Evolutionary conservation across 2,888 invertebrate genomes (phyloP).

Genomic region (Limenitis camilla): DNA sequence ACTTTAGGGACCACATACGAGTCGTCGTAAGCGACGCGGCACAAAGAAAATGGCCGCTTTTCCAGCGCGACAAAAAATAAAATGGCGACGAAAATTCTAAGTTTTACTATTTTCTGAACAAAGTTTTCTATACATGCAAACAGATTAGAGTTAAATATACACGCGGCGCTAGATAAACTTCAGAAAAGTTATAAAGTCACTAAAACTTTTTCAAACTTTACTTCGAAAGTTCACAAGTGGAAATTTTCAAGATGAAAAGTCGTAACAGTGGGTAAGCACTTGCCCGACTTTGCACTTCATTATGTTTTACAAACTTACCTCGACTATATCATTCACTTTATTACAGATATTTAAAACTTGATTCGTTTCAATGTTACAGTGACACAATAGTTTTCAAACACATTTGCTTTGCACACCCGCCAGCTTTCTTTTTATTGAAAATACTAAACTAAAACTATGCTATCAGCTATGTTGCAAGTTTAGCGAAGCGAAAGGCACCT

Average conservation of each 20-base stretch:
- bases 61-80: slow-evolving; percentile 76
- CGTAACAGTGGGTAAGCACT: slow-evolving; percentile 59
- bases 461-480: slow-evolving; percentile 72
- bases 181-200: slow-evolving; percentile 53
- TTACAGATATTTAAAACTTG: slow-evolving; percentile 40
- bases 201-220: slow-evolving; percentile 66
- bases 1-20: slow-evolving; percentile 69
- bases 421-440: slow-evolving; percentile 72
- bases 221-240: slow-evolving; percentile 70
- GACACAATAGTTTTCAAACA: slow-evolving; percentile 47
- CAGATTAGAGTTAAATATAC: slow-evolving; percentile 41
- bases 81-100: slow-evolving; percentile 76
- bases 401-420: slow-evolving; percentile 73
- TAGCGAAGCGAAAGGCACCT: slow-evolving; percentile 75
- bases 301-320: slow-evolving; percentile 59
- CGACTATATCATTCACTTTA: slow-evolving; percentile 67
- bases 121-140: slow-evolving; percentile 55
- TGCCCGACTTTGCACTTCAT: slow-evolving; percentile 44
- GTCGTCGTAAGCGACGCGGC: slow-evolving; percentile 73
- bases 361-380: slow-evolving; percentile 40
- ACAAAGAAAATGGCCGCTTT: slow-evolving; percentile 77
- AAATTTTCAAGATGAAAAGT: slow-evolving; percentile 75
- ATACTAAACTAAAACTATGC: slow-evolving; percentile 70
- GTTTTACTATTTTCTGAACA: slow-evolving; percentile 70
- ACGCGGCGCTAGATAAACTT: slow-evolving; percentile 42